A percentile compares a stretch with the other conserved stretches of the same genome.
Conservation (phyloP, 2,113 vertebrate genomes). For the Albula glossodonta region DNA sequence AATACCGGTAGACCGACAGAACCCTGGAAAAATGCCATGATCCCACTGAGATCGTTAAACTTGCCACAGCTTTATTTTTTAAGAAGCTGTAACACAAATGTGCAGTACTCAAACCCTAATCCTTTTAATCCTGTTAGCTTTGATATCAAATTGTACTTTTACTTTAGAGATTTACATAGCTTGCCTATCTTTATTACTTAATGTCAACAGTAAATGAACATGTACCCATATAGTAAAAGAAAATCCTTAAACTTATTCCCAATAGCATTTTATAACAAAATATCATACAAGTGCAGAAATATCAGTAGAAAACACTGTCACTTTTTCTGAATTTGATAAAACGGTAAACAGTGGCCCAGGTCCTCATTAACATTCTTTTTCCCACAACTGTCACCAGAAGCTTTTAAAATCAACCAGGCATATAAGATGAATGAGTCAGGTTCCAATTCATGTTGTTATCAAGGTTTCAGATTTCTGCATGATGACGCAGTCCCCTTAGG, state of each 20-base stretch:
- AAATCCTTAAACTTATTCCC: background rate
- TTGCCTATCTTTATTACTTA: background rate
- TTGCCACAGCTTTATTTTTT: background rate
- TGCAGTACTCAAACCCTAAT: background rate
- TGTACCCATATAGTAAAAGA: background rate
- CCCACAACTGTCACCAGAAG: too few relatives aligned
- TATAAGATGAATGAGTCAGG: too few relatives aligned
- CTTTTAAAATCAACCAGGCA: too few relatives aligned
- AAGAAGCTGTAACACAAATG: background rate
- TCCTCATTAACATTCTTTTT: too few relatives aligned
- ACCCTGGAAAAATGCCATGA: background rate
- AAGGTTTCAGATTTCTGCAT: too few relatives aligned
- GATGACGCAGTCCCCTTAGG: too few relatives aligned
- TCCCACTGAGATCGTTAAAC: background rate
- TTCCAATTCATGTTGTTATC: too few relatives aligned
- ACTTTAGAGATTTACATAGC: background rate
- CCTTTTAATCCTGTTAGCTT: constrained; percentile 3
- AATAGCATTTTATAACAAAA: background rate
- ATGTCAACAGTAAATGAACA: background rate
- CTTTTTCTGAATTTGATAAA: too few relatives aligned
- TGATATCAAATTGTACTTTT: background rate
- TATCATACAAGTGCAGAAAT: too few relatives aligned
- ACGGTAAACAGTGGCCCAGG: too few relatives aligned
- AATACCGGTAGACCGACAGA: background rate
- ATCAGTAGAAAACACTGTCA: too few relatives aligned